Percentiles rank a stretch among this genome's conserved stretches.
Evolutionary conservation across 1,140 invertebrate genomes (phyloP).

Genomic region (Philopotamus ludificatus): DNA sequence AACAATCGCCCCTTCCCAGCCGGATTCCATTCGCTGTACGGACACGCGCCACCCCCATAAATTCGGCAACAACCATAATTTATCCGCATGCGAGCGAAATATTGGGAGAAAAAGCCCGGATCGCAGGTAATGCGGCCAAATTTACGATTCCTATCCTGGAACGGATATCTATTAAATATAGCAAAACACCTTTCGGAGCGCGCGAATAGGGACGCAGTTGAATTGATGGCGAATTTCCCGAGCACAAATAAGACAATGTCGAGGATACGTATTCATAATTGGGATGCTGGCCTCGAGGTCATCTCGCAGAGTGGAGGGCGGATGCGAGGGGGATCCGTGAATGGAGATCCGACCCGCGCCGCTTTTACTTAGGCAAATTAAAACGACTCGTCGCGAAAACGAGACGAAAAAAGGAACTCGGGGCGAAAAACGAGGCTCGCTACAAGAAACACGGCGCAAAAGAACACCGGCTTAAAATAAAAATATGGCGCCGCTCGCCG

Average conservation of each 20-base stretch:
- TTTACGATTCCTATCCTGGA: not conserved
- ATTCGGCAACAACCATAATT: not conserved
- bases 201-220: too few relatives aligned
- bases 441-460: too few relatives aligned
- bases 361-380: not conserved
- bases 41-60: not conserved
- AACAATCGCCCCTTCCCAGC: too few relatives aligned
- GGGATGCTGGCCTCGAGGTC: not conserved
- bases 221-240: not conserved
- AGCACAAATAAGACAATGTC: not conserved
- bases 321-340: not conserved
- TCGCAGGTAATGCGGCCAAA: not conserved
- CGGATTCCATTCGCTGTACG: constrained; percentile 61
- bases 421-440: too few relatives aligned
- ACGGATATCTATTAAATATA: not conserved
- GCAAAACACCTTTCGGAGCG: not conserved
- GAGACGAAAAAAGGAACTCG: too few relatives aligned
- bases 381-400: too few relatives aligned
- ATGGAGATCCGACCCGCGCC: not conserved
- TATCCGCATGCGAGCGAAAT: not conserved
- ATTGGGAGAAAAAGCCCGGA: not conserved
- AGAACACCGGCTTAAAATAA: too few relatives aligned
- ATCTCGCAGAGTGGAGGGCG: not conserved
- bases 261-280: not conserved
- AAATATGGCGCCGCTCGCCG: too few relatives aligned